phyloP scores from a whole-genome alignment of 2,113 vertebrate genomes.

The Campylomormyrus tamandua region DNA sequence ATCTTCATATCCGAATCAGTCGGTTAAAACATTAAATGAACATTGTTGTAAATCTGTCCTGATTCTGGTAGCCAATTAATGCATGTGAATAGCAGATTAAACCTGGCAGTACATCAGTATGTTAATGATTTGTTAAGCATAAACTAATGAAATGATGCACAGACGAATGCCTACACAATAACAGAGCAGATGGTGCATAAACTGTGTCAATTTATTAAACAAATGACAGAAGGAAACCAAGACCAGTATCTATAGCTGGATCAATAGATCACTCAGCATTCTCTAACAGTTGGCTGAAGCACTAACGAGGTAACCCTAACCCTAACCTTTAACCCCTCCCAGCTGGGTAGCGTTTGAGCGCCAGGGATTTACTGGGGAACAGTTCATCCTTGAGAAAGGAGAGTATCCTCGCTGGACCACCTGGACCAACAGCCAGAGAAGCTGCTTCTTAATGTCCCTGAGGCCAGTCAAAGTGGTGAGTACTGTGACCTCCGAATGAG shows the following conservation, averaged over 20 bases:
- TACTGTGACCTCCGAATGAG: conserved; percentile 20
- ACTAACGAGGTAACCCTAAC: background rate
- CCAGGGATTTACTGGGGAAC: conserved; percentile 71
- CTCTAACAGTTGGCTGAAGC: background rate
- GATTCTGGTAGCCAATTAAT: background rate
- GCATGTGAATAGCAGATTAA: background rate
- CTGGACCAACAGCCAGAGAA: conserved; percentile 84
- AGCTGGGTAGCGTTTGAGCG: conserved; percentile 82
- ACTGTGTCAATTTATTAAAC: background rate
- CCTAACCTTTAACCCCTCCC: background rate
- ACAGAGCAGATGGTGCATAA: background rate
- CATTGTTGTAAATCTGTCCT: background rate
- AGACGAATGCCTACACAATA: background rate
- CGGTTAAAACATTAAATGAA: background rate
- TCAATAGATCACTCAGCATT: background rate
- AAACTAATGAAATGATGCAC: background rate
- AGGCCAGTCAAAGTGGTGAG: conserved; percentile 77
- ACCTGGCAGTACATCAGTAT: background rate
- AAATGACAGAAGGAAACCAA: background rate
- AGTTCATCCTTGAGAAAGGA: conserved; percentile 85
- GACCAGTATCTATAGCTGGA: background rate
- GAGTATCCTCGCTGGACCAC: conserved; percentile 85
- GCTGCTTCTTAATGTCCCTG: conserved; percentile 74
- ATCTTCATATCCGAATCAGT: background rate
- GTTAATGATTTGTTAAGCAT: background rate